Evolutionary conservation across 2,888 invertebrate species (phyloP).

Genomic region (Polydrusus pterygomalis): DNA sequence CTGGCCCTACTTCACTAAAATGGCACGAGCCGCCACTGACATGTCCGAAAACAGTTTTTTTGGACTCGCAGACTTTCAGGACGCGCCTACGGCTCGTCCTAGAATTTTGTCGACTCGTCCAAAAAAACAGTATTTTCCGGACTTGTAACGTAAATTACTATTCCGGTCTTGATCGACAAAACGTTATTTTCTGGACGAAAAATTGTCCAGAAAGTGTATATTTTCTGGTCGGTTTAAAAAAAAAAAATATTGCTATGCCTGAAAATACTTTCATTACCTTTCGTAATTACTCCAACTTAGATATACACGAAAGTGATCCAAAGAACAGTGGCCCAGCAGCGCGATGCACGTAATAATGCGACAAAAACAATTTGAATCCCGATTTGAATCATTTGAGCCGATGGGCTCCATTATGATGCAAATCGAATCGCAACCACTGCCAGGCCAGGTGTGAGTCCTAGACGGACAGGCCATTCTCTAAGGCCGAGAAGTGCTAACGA

Average conservation of each 20-base stretch:
- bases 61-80: no score
- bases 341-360: constrained; percentile 29
- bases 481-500: constrained; percentile 69
- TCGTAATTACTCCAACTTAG: constrained; percentile 30
- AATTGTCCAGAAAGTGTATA: no score
- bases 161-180: no score
- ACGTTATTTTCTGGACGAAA: no score
- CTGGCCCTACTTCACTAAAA: no score
- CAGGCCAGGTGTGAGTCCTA: constrained; percentile 69
- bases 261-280: constrained; percentile 34
- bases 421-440: constrained; percentile 68
- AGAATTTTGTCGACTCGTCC: no score
- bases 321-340: constrained; percentile 58
- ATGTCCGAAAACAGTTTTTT: no score
- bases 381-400: constrained; percentile 53
- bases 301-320: constrained; percentile 27
- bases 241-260: constrained; percentile 28
- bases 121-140: no score
- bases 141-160: no score
- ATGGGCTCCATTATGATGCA: constrained; percentile 67
- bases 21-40: no score
- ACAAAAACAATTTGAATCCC: constrained; percentile 39
- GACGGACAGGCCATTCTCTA: constrained; percentile 69
- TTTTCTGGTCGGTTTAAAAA: no score
- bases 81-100: no score